Evolutionary conservation across 2,113 vertebrate genomes (phyloP).

Genomic region (Upupa epops): DNA sequence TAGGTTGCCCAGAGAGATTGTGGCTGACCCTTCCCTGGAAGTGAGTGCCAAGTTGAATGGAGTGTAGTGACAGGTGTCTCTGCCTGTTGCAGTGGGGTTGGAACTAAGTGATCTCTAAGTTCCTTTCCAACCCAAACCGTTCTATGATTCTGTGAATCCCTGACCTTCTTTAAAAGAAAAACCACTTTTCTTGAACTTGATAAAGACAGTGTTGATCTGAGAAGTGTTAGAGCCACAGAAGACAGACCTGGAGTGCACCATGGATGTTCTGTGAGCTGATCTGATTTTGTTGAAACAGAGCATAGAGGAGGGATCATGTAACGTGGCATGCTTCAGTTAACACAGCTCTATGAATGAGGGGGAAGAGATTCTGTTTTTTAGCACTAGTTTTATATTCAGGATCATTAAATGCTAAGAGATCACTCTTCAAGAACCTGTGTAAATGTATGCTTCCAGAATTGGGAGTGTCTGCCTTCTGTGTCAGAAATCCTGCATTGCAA

Average conservation of each 20-base stretch:
- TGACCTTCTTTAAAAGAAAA: no score
- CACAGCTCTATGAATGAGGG: accelerated
- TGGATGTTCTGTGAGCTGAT: background rate
- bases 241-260: background rate
- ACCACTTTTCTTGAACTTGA: background rate
- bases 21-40: no score
- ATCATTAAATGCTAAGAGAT: background rate
- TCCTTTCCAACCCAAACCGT: no score
- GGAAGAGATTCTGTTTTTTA: background rate
- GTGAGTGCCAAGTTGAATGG: no score
- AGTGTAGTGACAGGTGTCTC: no score
- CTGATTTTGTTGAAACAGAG: background rate
- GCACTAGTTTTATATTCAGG: background rate
- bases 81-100: no score
- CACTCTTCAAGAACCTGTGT: background rate
- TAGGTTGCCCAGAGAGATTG: no score
- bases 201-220: accelerated
- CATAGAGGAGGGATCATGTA: background rate
- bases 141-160: no score
- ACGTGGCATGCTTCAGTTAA: background rate
- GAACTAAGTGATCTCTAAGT: no score
- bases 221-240: background rate
- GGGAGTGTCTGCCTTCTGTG: background rate
- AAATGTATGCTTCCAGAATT: background rate
- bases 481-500: background rate